Percentiles rank a stretch among this genome's conserved stretches.
These are phyloP conservation scores for Actinernus sp. DNA, from an alignment of 92 coral and sea anemone species.

Conservation along the genomic window DNA sequence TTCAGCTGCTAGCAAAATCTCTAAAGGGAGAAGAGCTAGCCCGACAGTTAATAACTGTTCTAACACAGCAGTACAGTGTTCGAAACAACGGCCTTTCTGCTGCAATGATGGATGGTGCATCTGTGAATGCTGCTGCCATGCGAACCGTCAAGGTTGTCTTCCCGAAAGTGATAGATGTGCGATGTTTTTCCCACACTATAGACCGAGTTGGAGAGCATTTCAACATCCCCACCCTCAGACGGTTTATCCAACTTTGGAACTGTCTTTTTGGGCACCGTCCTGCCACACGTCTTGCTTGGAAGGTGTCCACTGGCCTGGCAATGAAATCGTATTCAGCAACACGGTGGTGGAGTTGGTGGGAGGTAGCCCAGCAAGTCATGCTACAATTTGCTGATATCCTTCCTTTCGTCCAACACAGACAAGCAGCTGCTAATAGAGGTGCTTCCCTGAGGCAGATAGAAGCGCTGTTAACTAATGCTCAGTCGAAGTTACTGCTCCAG, in stretches of 20 bases:
- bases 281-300: conserved; percentile 31
- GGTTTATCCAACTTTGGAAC: conserved; percentile 48
- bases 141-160: conserved; percentile 28
- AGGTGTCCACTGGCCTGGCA: conserved; percentile 38
- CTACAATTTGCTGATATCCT: conserved; percentile 44
- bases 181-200: conserved; percentile 51
- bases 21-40: conserved; percentile 57
- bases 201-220: conserved; percentile 38
- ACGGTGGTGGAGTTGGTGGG: too few species aligned
- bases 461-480: conserved; percentile 26
- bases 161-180: conserved; percentile 56
- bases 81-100: conserved; percentile 14
- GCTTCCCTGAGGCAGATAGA: conserved; percentile 48
- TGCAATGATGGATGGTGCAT: conserved; percentile 16
- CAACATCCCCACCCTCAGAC: conserved; percentile 50
- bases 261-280: conserved; percentile 51
- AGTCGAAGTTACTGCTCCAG: conserved; percentile 31
- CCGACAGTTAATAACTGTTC: conserved; percentile 7
- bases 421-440: conserved; percentile 20
- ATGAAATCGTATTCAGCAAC: conserved; percentile 46
- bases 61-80: conserved; percentile 29
- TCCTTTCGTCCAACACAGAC: conserved; percentile 35
- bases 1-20: conserved; percentile 35
- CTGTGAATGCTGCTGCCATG: conserved; percentile 35
- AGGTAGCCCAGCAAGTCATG: conserved; percentile 49